Evolutionary conservation across 2,888 invertebrate genomes (phyloP).

Genomic region (Loripinus fragilis): DNA sequence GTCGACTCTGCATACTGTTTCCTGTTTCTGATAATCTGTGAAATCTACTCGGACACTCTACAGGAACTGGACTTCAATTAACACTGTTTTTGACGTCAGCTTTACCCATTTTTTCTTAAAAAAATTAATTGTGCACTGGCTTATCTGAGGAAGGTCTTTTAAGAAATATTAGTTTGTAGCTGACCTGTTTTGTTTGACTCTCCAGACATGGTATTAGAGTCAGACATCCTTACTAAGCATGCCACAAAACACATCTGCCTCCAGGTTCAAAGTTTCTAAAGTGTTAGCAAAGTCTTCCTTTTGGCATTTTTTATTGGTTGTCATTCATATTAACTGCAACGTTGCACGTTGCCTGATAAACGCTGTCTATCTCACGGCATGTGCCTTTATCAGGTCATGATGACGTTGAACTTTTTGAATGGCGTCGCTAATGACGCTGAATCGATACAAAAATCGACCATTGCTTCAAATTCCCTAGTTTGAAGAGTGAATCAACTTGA

Average conservation of each 20-base stretch:
- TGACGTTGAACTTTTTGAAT: no score
- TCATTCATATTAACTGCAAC: no score
- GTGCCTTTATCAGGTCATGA: no score
- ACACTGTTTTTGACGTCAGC: conserved; percentile 3
- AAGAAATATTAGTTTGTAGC: conserved; percentile 24
- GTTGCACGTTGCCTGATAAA: no score
- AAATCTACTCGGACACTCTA: conserved; percentile 18
- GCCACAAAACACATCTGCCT: conserved; percentile 26
- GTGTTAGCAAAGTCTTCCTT: conserved; percentile 28
- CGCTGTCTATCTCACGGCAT: no score
- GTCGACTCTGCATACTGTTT: conserved; percentile 8
- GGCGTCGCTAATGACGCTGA: no score
- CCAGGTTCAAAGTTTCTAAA: conserved; percentile 1
- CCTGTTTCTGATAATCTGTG: conserved; percentile 30
- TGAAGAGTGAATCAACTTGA: no score
- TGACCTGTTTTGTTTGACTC: conserved; percentile 18
- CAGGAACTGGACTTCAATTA: conserved; percentile 10
- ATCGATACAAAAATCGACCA: no score
- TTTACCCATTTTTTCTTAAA: conserved; percentile 27
- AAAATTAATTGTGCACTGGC: conserved; percentile 11
- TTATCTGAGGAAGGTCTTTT: conserved; percentile 13
- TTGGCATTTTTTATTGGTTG: no score
- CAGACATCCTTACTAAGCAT: conserved; percentile 39
- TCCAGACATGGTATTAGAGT: conserved; percentile 29
- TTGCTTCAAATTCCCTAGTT: no score